Evolutionary conservation across 2,888 invertebrate genomes (phyloP).

Genomic region (Rhamphomyia laevipes): DNA sequence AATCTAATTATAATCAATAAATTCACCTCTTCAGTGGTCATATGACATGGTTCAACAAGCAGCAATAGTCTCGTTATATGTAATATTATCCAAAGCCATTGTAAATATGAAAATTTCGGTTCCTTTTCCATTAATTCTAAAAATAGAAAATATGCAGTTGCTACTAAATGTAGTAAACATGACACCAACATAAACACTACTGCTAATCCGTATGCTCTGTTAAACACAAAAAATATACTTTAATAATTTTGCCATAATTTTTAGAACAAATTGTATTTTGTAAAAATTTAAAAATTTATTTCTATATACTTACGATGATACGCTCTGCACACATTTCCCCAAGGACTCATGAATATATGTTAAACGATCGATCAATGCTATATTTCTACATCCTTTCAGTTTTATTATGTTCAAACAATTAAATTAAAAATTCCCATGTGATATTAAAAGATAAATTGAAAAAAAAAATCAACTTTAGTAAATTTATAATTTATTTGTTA

Average conservation of each 20-base stretch:
- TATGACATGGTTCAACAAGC: constrained; percentile 44
- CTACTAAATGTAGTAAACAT: constrained; percentile 43
- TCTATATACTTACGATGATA: constrained; percentile 25
- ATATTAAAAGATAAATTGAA: no score
- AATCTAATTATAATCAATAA: no score
- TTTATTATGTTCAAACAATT: no score
- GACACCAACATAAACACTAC: constrained; percentile 40
- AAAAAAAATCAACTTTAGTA: no score
- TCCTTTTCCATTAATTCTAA: constrained; percentile 37
- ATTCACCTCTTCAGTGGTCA: constrained; percentile 35
- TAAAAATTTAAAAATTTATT: neutral
- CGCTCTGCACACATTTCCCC: constrained; percentile 26
- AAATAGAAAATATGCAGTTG: constrained; percentile 44
- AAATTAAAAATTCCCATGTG: no score
- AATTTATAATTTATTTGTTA: no score
- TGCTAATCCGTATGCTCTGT: constrained; percentile 38
- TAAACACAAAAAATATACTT: neutral
- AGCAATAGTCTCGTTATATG: constrained; percentile 40
- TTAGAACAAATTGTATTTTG: neutral
- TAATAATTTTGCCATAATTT: no score
- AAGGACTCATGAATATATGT: constrained; percentile 32
- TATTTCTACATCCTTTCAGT: neutral
- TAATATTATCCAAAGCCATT: constrained; percentile 41
- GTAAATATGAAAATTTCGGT: constrained; percentile 37
- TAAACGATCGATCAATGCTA: constrained; percentile 23